A percentile compares a stretch with the other conserved stretches of the same genome.
phyloP scores from a whole-genome alignment of 2,113 vertebrate genomes.

The Raja brachyura region DNA sequence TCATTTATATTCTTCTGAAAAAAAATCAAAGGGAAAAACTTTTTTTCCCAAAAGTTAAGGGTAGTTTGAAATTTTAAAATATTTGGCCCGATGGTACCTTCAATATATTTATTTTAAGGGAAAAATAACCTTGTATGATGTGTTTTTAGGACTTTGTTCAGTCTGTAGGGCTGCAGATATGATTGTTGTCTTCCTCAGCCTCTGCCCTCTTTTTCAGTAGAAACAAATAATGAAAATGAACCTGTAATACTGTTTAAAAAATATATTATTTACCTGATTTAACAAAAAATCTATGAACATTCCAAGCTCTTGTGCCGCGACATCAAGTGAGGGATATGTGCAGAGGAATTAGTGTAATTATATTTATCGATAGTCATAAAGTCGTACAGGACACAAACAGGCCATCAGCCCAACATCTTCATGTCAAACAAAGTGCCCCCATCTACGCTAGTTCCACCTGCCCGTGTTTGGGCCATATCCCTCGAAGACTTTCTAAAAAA shows the following conservation, averaged over 20 bases:
- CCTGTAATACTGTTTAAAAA: not conserved
- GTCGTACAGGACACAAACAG: no score
- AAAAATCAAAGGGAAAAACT: constrained; percentile 81
- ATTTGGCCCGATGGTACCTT: constrained; percentile 63
- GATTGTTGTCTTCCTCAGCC: not conserved
- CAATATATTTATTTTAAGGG: constrained; percentile 23
- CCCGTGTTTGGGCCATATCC: no score
- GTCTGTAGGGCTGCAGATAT: not conserved
- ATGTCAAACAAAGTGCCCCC: no score
- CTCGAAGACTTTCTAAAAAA: no score
- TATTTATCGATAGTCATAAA: no score
- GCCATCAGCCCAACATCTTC: no score
- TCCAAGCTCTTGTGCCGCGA: not conserved
- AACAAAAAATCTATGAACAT: no score
- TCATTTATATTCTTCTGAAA: constrained; percentile 83
- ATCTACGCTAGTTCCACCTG: no score
- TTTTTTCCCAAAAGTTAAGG: constrained; percentile 62
- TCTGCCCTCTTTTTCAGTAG: not conserved
- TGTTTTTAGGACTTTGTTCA: constrained; percentile 6
- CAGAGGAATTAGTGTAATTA: not conserved
- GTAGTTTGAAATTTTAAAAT: constrained; percentile 75
- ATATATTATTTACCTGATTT: no score
- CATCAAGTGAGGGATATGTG: not conserved
- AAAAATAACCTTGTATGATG: constrained; percentile 19
- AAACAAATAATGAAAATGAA: not conserved